Conservation (phyloP, 2,113 vertebrate genomes). For the Pseudopipra pipra region DNA sequence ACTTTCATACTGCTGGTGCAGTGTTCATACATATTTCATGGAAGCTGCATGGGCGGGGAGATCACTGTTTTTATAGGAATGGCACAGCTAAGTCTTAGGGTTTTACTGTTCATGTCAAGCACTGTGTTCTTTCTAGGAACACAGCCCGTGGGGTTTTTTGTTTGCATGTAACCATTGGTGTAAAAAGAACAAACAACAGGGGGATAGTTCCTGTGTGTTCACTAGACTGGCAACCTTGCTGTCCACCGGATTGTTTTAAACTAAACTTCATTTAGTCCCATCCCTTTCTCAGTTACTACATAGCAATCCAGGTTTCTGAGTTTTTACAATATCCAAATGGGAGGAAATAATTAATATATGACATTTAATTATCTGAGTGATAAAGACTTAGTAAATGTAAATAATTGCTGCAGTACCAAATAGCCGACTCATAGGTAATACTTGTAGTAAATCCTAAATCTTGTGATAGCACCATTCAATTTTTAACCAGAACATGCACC, state of each 20-base stretch:
- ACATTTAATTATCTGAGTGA: not conserved
- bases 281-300: not conserved
- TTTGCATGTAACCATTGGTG: slow-evolving; percentile 58
- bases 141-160: slow-evolving; percentile 3
- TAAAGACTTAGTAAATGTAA: slow-evolving; percentile 11
- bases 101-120: slow-evolving; percentile 65
- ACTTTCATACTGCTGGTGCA: slow-evolving; percentile 38
- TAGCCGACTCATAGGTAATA: not conserved
- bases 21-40: slow-evolving; percentile 71
- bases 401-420: not conserved
- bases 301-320: not conserved
- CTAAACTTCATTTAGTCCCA: not conserved
- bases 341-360: not conserved
- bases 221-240: not conserved
- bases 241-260: slow-evolving; percentile 7
- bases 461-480: not conserved
- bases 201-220: slow-evolving; percentile 8
- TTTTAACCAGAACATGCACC: slow-evolving; percentile 34
- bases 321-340: not conserved
- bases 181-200: slow-evolving; percentile 2
- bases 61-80: slow-evolving; percentile 72
- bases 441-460: not conserved
- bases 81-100: slow-evolving; percentile 42
- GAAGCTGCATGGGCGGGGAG: slow-evolving; percentile 49
- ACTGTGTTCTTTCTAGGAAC: slow-evolving; percentile 38